Percentiles rank a stretch among this genome's conserved stretches.
Conservation (phyloP, 2,113 vertebrate genomes). For the Agelaius tricolor region DNA sequence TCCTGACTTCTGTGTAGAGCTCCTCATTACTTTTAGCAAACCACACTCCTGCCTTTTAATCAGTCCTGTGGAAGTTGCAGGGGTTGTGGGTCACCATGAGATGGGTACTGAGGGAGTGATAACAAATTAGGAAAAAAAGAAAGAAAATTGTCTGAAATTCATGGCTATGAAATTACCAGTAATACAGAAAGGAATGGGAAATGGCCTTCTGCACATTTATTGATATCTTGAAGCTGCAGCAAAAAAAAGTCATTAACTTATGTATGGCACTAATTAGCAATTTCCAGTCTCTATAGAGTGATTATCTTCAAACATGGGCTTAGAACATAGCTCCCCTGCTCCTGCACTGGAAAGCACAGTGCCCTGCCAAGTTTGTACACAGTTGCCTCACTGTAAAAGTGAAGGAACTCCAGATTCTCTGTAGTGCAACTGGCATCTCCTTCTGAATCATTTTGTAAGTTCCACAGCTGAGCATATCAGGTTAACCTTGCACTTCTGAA, state of each 20-base stretch:
- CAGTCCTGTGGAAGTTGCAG: not conserved
- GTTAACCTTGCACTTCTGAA: not conserved
- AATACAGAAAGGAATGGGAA: not conserved
- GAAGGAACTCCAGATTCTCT: not conserved
- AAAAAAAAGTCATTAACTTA: not conserved
- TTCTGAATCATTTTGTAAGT: not conserved
- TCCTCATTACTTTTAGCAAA: not conserved
- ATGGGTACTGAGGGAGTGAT: not conserved
- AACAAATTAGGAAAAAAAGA: not conserved
- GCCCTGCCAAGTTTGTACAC: not conserved
- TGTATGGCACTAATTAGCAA: not conserved
- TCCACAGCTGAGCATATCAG: not conserved
- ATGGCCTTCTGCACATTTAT: not conserved
- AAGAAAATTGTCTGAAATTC: not conserved
- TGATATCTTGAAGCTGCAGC: not conserved
- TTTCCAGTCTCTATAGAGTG: not conserved
- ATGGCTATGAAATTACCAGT: not conserved
- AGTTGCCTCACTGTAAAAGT: not conserved
- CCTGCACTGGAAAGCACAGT: not conserved
- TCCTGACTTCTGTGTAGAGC: not conserved
- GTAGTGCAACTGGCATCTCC: not conserved
- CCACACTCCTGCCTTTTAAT: not conserved
- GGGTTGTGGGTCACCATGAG: not conserved
- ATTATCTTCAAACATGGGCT: not conserved
- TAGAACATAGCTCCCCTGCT: not conserved